Conservation (phyloP, 2,888 invertebrate genomes). For the Sphaerophoria taeniata region DNA sequence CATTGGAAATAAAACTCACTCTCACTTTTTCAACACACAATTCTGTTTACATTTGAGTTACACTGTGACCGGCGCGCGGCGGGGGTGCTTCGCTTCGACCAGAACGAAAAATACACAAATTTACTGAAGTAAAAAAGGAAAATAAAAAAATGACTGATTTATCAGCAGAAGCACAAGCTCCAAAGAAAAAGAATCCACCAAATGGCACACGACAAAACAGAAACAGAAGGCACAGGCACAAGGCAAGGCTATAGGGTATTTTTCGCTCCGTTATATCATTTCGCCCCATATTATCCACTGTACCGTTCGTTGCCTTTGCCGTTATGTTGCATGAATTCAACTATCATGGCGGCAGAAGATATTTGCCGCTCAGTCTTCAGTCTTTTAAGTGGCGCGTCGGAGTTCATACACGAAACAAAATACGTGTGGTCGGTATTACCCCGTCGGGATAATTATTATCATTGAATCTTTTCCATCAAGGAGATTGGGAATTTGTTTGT, state of each 20-base stretch:
- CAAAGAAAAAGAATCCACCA: constrained; percentile 4
- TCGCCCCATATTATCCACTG: constrained; percentile 44
- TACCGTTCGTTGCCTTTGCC: constrained; percentile 27
- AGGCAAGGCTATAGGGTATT: constrained; percentile 30
- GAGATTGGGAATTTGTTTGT: neutral
- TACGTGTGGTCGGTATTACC: constrained; percentile 24
- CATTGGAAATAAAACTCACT: constrained; percentile 6
- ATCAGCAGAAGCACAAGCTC: neutral
- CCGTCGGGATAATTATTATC: constrained; percentile 33
- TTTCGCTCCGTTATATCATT: constrained; percentile 49
- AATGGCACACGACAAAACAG: constrained; percentile 52
- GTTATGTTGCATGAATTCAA: constrained; percentile 60
- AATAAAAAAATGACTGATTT: neutral
- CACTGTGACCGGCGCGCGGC: neutral
- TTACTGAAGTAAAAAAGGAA: neutral
- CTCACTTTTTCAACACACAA: constrained; percentile 44
- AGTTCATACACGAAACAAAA: constrained; percentile 57
- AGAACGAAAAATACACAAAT: constrained; percentile 3
- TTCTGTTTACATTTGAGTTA: too few relatives aligned
- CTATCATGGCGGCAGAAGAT: constrained; percentile 64
- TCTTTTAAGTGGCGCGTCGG: constrained; percentile 70
- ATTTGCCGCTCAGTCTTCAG: constrained; percentile 53
- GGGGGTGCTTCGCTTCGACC: constrained; percentile 48
- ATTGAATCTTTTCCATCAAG: constrained; percentile 17
- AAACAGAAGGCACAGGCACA: neutral